Percentiles rank a stretch among this genome's conserved stretches.
phyloP scores from a whole-genome alignment of 2,888 invertebrate genomes.

The Osedax frankpressi region DNA sequence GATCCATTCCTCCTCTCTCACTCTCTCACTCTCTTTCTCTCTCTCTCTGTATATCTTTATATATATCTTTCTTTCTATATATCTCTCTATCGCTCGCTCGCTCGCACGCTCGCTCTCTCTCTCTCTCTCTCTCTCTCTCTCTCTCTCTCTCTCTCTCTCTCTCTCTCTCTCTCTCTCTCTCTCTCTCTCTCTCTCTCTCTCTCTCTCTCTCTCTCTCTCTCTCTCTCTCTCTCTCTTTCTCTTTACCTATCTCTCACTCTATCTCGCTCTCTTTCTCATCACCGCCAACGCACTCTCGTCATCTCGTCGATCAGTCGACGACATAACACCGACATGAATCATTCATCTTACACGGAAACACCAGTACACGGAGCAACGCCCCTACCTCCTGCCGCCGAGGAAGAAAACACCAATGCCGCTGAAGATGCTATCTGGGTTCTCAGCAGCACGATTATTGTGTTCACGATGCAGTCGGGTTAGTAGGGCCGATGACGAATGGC shows the following conservation, averaged over 20 bases:
- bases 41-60: neutral
- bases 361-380: too few species aligned
- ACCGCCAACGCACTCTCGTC: neutral
- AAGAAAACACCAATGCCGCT: neutral
- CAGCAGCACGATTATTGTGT: slow-evolving; percentile 9
- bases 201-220: too few species aligned
- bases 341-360: too few species aligned
- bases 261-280: too few species aligned
- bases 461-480: neutral
- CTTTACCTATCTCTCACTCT: too few species aligned
- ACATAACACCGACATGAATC: too few species aligned
- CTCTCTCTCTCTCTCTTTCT: too few species aligned
- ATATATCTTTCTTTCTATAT: neutral
- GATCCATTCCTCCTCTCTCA: neutral
- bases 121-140: neutral
- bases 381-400: too few species aligned
- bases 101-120: neutral
- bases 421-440: slow-evolving; percentile 11
- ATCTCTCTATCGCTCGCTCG: neutral
- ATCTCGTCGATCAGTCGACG: neutral
- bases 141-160: neutral
- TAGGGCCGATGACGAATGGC: too few species aligned
- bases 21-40: neutral
- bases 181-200: too few species aligned
- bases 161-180: neutral